phyloP scores from a whole-genome alignment of 2,888 invertebrate species.

The Plutella xylostella region DNA sequence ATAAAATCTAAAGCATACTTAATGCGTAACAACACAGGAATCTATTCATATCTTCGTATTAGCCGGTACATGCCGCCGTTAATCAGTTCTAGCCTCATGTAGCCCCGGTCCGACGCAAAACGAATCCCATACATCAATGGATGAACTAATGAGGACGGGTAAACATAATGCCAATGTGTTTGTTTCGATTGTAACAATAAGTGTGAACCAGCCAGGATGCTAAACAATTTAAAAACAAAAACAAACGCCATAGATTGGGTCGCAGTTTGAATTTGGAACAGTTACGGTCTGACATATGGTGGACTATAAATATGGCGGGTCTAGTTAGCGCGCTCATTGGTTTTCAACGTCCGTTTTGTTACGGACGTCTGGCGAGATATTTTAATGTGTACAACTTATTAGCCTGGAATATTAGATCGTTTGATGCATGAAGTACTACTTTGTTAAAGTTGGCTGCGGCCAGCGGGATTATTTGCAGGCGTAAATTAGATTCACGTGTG shows the following conservation, averaged over 20 bases:
- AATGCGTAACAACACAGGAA: slow-evolving; percentile 58
- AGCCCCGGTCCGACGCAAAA: slow-evolving; percentile 44
- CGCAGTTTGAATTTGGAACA: slow-evolving; percentile 59
- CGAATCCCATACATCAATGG: slow-evolving; percentile 54
- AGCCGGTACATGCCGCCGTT: slow-evolving; percentile 53
- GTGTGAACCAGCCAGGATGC: slow-evolving; percentile 25
- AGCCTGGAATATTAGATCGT: slow-evolving; percentile 53
- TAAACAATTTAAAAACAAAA: slow-evolving; percentile 54
- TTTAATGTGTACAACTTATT: slow-evolving; percentile 55
- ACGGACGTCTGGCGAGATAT: slow-evolving; percentile 35
- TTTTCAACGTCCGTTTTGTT: slow-evolving; percentile 38
- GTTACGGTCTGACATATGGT: slow-evolving; percentile 64
- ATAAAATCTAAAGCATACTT: slow-evolving; percentile 69
- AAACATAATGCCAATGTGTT: slow-evolving; percentile 57
- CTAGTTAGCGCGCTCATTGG: slow-evolving; percentile 37
- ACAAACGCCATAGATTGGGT: slow-evolving; percentile 63
- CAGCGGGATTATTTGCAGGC: slow-evolving; percentile 43
- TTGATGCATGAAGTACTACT: slow-evolving; percentile 62
- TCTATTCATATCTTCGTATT: slow-evolving; percentile 52
- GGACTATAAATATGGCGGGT: slow-evolving; percentile 53
- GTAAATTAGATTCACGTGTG: slow-evolving; percentile 67
- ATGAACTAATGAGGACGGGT: slow-evolving; percentile 59
- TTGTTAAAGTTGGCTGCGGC: slow-evolving; percentile 50
- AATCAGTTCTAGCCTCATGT: slow-evolving; percentile 59
- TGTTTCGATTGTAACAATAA: slow-evolving; percentile 57